phyloP scores from a whole-genome alignment of 1,140 invertebrate genomes.

The Apis dorsata region DNA sequence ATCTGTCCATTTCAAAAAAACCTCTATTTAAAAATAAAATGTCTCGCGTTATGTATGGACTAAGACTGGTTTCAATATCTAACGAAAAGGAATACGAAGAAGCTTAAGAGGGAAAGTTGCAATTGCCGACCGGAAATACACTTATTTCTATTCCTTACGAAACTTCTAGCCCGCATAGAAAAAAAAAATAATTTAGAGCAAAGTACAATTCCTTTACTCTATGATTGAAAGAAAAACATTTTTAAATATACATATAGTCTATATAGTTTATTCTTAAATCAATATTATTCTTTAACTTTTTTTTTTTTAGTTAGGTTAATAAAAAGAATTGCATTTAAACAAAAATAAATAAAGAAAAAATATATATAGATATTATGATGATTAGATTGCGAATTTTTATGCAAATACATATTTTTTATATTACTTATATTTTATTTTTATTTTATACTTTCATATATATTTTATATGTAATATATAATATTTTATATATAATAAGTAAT shows the following conservation, averaged over 20 bases:
- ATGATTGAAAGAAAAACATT: conserved; percentile 37
- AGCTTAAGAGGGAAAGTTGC: conserved; percentile 32
- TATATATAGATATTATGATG: background rate
- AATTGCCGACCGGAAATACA: conserved; percentile 54
- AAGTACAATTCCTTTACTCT: conserved; percentile 36
- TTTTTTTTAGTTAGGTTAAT: too few relatives aligned
- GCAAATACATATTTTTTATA: too few relatives aligned
- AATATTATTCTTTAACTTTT: too few relatives aligned
- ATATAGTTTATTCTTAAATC: conserved; percentile 22
- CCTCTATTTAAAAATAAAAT: conserved; percentile 42
- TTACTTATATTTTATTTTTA: too few relatives aligned
- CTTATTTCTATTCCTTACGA: conserved; percentile 63
- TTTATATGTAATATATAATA: too few relatives aligned
- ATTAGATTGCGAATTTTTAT: too few relatives aligned
- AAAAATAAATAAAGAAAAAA: too few relatives aligned
- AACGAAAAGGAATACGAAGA: conserved; percentile 18
- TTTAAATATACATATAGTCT: background rate
- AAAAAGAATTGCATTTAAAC: too few relatives aligned
- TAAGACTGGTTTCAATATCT: background rate
- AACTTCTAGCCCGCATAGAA: conserved; percentile 18
- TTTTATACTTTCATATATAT: too few relatives aligned
- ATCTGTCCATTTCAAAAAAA: background rate
- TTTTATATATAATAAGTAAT: too few relatives aligned
- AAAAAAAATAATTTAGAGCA: conserved; percentile 12
- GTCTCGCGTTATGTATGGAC: conserved; percentile 1